Percentiles rank a stretch among this genome's conserved stretches.
phyloP scores from a whole-genome alignment of 2,113 vertebrate species.

The Rhynchomys soricoides region DNA sequence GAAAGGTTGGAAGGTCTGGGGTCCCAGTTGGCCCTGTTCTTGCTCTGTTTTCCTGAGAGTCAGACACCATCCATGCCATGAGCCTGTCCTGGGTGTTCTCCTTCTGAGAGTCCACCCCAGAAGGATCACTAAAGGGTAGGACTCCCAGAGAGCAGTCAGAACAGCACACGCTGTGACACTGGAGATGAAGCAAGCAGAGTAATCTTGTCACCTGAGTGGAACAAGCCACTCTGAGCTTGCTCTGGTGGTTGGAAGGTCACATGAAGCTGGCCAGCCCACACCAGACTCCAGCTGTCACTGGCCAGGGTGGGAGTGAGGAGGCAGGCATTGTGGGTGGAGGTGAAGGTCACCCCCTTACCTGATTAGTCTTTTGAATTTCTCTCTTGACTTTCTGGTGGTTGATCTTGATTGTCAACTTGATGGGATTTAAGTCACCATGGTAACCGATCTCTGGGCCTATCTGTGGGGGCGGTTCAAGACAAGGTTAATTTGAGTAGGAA shows the following conservation, averaged over 20 bases:
- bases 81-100: neutral
- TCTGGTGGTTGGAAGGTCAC: neutral
- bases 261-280: neutral
- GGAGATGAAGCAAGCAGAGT: neutral
- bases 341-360: neutral
- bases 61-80: neutral
- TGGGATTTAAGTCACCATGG: neutral
- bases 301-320: neutral
- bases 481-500: neutral
- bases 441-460: neutral
- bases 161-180: neutral
- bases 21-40: neutral
- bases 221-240: neutral
- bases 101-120: neutral
- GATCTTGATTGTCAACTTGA: neutral
- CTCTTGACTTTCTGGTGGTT: neutral
- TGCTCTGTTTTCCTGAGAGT: neutral
- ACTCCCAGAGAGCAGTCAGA: neutral
- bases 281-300: neutral
- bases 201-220: neutral
- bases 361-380: neutral
- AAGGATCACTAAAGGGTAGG: no score
- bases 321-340: neutral
- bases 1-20: neutral
- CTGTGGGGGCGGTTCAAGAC: neutral